A percentile compares a stretch with the other conserved stretches of the same genome.
phyloP scores from a whole-genome alignment of 2,113 vertebrate genomes.

The Coryphaenoides rupestris region DNA sequence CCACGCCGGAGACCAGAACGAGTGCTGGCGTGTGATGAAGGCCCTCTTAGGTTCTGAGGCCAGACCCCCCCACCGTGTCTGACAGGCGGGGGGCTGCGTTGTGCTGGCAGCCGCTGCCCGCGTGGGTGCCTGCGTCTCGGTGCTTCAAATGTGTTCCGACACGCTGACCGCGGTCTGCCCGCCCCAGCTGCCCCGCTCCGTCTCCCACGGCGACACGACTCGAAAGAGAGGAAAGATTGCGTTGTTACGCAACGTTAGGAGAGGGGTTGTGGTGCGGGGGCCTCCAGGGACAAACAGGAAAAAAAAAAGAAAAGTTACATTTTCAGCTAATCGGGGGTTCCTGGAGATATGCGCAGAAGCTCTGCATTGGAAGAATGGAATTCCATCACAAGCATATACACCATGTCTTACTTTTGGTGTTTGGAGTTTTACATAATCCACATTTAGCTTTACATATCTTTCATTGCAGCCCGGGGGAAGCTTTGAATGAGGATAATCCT shows the following conservation, averaged over 20 bases:
- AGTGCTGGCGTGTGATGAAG: conserved; percentile 27
- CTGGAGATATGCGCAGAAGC: conserved; percentile 3
- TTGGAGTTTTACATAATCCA: conserved; percentile 28
- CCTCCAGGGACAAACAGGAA: not conserved
- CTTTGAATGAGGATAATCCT: conserved; percentile 13
- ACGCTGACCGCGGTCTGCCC: conserved; percentile 19
- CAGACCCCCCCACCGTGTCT: not conserved
- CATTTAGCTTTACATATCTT: conserved; percentile 18
- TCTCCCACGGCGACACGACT: not conserved
- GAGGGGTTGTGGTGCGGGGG: conserved; percentile 6
- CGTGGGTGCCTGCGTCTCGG: conserved; percentile 13
- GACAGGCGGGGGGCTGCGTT: conserved; percentile 32
- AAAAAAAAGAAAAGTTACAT: too few species aligned
- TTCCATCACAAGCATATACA: conserved; percentile 5
- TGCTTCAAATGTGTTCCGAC: conserved; percentile 34
- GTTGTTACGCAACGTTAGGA: conserved; percentile 29
- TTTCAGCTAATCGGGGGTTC: conserved; percentile 9
- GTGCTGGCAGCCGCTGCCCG: conserved; percentile 26
- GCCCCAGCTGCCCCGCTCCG: not conserved
- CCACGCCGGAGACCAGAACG: not conserved
- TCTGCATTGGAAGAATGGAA: conserved; percentile 17
- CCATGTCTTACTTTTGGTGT: conserved; percentile 11
- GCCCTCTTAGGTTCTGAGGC: too few species aligned
- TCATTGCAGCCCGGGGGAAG: conserved; percentile 4
- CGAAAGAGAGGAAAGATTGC: conserved; percentile 26